Percentiles rank a stretch among this genome's conserved stretches.
These are phyloP conservation scores for Perizoma affinitatum DNA, from an alignment of 2,888 invertebrate species.

Conservation along the genomic window DNA sequence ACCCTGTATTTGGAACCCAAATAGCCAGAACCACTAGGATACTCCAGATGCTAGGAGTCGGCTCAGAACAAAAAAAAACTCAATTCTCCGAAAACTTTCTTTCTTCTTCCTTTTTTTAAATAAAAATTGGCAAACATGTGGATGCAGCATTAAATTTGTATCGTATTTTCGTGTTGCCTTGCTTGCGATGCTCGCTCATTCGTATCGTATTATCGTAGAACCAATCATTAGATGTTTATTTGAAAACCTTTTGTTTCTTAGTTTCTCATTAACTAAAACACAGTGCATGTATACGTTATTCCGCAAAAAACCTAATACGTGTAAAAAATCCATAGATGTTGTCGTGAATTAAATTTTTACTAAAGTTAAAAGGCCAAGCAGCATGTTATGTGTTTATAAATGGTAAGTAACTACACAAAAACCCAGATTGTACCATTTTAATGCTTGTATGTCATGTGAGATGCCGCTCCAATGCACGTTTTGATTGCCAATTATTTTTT, in stretches of 20 bases:
- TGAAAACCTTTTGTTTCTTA: neutral
- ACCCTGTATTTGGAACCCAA: too few relatives aligned
- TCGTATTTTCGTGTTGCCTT: constrained; percentile 6
- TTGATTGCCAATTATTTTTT: constrained; percentile 26
- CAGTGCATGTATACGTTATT: neutral
- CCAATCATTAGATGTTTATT: neutral
- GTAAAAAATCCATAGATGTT: constrained; percentile 6
- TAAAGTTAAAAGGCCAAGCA: constrained; percentile 3
- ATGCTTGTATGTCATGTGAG: constrained; percentile 15
- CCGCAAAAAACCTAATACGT: too few relatives aligned
- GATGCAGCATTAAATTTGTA: neutral
- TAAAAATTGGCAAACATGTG: too few relatives aligned
- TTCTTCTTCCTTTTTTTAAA: too few relatives aligned
- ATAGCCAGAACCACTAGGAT: too few relatives aligned
- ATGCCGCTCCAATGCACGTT: constrained; percentile 16
- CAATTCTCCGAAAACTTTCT: too few relatives aligned
- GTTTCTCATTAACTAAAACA: neutral
- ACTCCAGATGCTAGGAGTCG: too few relatives aligned
- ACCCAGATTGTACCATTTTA: constrained; percentile 10
- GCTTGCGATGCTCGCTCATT: constrained; percentile 30
- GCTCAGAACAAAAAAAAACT: too few relatives aligned
- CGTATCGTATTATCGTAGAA: constrained; percentile 2
- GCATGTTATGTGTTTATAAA: constrained; percentile 6
- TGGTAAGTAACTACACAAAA: constrained; percentile 18
- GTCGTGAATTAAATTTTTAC: constrained; percentile 1